Base-by-base conservation (phyloP, 1,140 invertebrate genomes). In the Scaptomyza hsui region DNA sequence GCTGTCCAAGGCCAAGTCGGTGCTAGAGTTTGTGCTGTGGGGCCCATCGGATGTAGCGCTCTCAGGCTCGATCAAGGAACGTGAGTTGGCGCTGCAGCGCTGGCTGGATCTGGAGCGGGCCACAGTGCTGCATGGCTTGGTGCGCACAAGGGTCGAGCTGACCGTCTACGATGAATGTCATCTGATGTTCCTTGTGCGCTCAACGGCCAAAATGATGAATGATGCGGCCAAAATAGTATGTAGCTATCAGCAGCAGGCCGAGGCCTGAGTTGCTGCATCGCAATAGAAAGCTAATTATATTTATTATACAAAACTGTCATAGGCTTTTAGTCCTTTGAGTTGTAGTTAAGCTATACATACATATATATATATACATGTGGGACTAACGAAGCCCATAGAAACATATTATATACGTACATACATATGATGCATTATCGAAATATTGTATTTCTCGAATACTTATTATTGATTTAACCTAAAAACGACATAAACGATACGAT, bases 21-120 rank as follows among this genome's bases (percentile, higher is more conserved):
- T 97, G 0, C 89, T 97, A 21, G 96, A 97, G 83, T 96, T 96
- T 78, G 95, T 95, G 64, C 91, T 98, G 1, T 98, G 96, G 96
- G 96, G 96, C 2, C 96, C 96, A 1, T 93, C 95, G 9, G 95
- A 96, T 78, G 94, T 95, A 1, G 93, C 94, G 0, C 92, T 96
- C 9, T 94, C 94, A 0, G 93, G 93, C 4, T 94, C 94, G 0
- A 92, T 93, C 0, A 93, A 94, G 21, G 95, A 96, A 64, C 93
- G 95, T 3, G 95, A 96, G 71, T 78, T 94, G 12, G 94, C 94
- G 0, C 82, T 97, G 1, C 96, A 97, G 77, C 93, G 96, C 41
- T 97, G 96, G 96, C 89, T 97, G 37, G 96, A 97, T 82, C 91
- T 97, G 9, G 96, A 97, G 86, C 92, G 96, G 16, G 96, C 96